Evolutionary conservation across 2,888 invertebrate genomes (phyloP).

Genomic region (Acronicta leporina): DNA sequence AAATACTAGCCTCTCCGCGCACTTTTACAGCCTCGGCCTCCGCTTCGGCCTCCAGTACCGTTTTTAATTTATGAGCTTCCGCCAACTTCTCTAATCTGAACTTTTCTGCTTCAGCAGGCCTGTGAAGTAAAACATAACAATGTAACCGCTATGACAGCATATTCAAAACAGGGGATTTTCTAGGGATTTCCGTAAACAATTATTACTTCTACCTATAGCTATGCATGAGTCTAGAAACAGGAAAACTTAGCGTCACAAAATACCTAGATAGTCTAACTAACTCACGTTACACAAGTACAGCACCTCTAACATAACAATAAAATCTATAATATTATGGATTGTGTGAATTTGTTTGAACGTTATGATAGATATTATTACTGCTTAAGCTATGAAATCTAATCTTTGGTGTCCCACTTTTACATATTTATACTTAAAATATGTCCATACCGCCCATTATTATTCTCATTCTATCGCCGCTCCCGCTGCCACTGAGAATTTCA

Average conservation of each 20-base stretch:
- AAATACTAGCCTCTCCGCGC: constrained; percentile 91
- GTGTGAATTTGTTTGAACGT: too few relatives aligned
- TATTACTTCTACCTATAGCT: background rate
- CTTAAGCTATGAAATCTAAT: too few relatives aligned
- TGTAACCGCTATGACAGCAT: background rate
- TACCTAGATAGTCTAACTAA: background rate
- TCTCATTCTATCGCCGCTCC: too few relatives aligned
- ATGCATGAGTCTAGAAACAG: background rate
- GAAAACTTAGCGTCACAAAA: background rate
- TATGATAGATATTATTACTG: too few relatives aligned
- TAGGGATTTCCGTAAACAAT: background rate
- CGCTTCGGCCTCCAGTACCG: constrained; percentile 98
- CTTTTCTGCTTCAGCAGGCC: constrained; percentile 99
- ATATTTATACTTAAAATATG: too few relatives aligned
- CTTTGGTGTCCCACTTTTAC: too few relatives aligned
- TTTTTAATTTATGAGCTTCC: constrained; percentile 96
- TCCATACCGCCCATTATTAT: too few relatives aligned
- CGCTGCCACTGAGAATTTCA: too few relatives aligned
- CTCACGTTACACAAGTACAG: too few relatives aligned
- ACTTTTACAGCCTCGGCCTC: constrained; percentile 96
- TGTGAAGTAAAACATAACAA: constrained; percentile 45
- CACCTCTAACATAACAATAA: too few relatives aligned
- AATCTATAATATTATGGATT: too few relatives aligned
- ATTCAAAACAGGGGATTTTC: too few relatives aligned
- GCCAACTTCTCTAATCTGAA: constrained; percentile 96